Evolutionary conservation across 2,797 vertebrate genomes (phyloP), one percentile per base, ranked within the genome.

Genomic region (Hoplostethus atlanticus): DNA sequence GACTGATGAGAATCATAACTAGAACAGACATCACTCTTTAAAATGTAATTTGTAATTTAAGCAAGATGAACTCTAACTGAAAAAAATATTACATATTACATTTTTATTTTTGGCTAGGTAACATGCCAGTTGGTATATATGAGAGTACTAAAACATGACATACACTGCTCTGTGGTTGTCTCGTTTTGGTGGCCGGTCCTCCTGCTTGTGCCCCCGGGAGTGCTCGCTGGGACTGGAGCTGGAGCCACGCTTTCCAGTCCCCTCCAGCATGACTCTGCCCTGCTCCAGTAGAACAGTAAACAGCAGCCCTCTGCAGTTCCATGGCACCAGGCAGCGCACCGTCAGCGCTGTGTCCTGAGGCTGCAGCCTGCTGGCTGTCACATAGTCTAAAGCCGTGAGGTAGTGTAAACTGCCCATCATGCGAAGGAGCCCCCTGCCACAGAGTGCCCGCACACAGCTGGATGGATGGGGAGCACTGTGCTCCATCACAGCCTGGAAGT

Each of bases 251-350:
- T 84, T 71, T 52, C 63, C 84, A 0, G 42, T 73, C 21, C 76
- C 87, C 87, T 96, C 96, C 42, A 99, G 92, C 92, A 99, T 96
- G 73, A 89, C 87, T 81, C 95, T 94, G 1, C 95, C 97, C 89
- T 98, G 97, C 79, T 99, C 97, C 69, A 96, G 93, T 69, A 99
- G 91, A 56, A 97, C 94, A 0, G 95, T 96, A 16, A 94, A 91
- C 70, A 99, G 93, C 80, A 99, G 92, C 0, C 97, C 96, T 7
- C 97, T 92, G 68, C 93, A 96, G 92, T 99, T 99, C 97, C 97
- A 98, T 0, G 97, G 98, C 83, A 99, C 94, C 0, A 96, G 94
- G 81, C 97, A 95, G 79, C 97, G 97, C 64, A 97, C 87, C 0
- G 95, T 93, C 52, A 98, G 88, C 11, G 95, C 91, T 0, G 96